phyloP scores from a whole-genome alignment of 2,797 vertebrate genomes.

The Pseudocheirus occidentalis region DNA sequence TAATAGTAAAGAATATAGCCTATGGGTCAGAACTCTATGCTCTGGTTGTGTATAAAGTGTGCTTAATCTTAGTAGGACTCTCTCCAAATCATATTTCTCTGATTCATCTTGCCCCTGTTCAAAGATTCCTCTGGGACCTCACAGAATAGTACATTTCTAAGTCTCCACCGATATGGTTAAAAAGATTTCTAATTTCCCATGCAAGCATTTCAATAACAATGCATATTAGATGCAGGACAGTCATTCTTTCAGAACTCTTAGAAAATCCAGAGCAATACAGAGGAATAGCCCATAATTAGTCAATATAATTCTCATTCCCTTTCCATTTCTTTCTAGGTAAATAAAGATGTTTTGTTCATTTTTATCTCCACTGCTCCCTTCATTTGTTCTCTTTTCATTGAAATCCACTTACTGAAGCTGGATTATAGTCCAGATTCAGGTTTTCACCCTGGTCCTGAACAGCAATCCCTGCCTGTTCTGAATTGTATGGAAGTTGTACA shows the following conservation, averaged over 20 bases:
- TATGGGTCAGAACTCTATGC: background rate
- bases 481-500: constrained; percentile 25
- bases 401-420: background rate
- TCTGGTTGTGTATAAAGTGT: background rate
- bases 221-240: background rate
- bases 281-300: background rate
- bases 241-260: background rate
- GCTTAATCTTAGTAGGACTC: background rate
- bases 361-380: background rate
- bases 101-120: background rate
- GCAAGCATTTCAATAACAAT: background rate
- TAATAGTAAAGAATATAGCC: background rate
- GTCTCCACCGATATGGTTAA: background rate
- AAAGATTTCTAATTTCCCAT: background rate
- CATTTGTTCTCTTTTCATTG: background rate
- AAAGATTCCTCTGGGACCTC: background rate
- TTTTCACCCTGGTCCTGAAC: background rate
- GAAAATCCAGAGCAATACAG: background rate
- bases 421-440: background rate
- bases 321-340: background rate
- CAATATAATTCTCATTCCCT: background rate
- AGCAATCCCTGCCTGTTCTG: background rate
- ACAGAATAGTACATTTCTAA: background rate
- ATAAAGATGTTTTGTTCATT: background rate
- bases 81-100: background rate